Evolutionary conservation across 2,797 vertebrate genomes (phyloP), one percentile per base, ranked within the genome.

Genomic region (Scyliorhinus canicula): DNA sequence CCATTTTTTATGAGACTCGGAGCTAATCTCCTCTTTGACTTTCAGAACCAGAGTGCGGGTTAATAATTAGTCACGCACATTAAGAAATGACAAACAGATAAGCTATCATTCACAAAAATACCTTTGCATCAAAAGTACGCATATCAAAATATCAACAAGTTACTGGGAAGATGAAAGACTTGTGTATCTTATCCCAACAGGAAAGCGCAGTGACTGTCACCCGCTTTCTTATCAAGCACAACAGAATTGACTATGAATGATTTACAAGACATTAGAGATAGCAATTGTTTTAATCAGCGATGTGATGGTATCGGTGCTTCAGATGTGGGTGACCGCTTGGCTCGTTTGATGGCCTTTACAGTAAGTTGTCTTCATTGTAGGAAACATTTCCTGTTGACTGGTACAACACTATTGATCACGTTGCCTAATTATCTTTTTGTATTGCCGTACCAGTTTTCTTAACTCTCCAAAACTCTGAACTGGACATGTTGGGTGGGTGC

Each of bases 101-200:
- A 71, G 65, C 35, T 93, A 93, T 93, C 67, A 93, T 93, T 93
- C 63, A 52, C 28, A 52, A 93, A 93, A 71, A 67, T 55, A 94
- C 14, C 16, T n/a, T 94, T 31, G 16, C 50, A 74, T 55, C 93
- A 94, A 74, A n/a, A 94, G 93, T 74, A 74, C 35, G 31, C 67
- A 21, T 55, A 94, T 94, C 69, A 74, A 94, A 94, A 94, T 94
- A 94, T 74, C 93, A 94, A 94, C 67, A 94, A 74, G 67, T 71
- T 52, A 5, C 44, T 93, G 47, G 2, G 50, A 74, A 74, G 93
- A 94, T 94, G 93, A 94, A 71, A 94, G 93, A 50, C 67, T 55
- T 55, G 12, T 94, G 47, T 94, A 74, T 94, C 67, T 71, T n/a
- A 52, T 55, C 19, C 93, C 19, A 94, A 55, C 93, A 94, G 65